Evolutionary conservation across 2,797 vertebrate species (phyloP).

Genomic region (Leuciscus waleckii): DNA sequence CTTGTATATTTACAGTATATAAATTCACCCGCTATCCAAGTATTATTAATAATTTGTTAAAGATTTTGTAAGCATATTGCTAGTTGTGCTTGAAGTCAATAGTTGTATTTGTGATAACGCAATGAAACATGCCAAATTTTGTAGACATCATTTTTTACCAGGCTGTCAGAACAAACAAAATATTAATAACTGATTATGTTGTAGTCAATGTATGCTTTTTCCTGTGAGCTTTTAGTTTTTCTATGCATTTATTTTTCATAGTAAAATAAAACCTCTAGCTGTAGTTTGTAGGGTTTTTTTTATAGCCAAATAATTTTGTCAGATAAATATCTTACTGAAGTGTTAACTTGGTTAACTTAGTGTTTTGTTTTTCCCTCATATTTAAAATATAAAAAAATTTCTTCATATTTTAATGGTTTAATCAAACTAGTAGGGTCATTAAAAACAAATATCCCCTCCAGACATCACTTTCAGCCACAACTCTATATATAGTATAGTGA

Average conservation of each 20-base stretch:
- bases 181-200: neutral
- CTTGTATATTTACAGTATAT: neutral
- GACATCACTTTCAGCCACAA: neutral
- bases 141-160: neutral
- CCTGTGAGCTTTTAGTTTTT: neutral
- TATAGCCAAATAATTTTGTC: neutral
- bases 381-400: neutral
- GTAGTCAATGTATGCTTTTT: neutral
- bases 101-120: neutral
- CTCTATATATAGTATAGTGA: neutral
- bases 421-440: neutral
- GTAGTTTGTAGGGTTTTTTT: neutral
- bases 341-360: neutral
- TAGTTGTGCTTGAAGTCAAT: neutral
- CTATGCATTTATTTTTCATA: neutral
- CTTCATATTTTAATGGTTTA: neutral
- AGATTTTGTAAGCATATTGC: neutral
- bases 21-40: neutral
- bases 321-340: neutral
- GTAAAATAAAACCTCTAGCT: neutral
- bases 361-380: neutral
- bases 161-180: accelerated
- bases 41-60: neutral
- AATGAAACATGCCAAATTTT: neutral
- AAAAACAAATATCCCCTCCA: neutral